These are phyloP conservation scores for Agrochola lychnidis DNA, from an alignment of 2,888 invertebrate species.

Conservation along the genomic window DNA sequence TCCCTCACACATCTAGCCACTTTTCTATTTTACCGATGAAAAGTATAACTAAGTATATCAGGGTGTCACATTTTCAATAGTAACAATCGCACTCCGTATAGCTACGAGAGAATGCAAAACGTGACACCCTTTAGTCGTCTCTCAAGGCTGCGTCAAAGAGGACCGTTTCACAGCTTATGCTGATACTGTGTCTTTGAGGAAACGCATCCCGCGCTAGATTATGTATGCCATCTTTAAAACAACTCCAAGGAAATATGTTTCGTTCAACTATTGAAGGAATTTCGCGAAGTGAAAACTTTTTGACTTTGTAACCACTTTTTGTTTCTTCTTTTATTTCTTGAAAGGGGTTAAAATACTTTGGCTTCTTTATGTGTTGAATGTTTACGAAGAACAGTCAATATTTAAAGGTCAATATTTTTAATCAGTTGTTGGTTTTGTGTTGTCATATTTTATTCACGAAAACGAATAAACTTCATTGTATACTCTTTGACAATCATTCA, in stretches of 20 bases:
- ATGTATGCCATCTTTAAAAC: conserved; percentile 77
- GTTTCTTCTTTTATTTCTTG: conserved; percentile 27
- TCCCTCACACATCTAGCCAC: not conserved
- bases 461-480: not conserved
- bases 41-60: conserved; percentile 69
- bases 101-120: conserved; percentile 77
- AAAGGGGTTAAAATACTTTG: conserved; percentile 32
- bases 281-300: conserved; percentile 50
- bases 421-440: not conserved
- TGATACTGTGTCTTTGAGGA: conserved; percentile 81
- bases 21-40: conserved; percentile 54
- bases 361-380: conserved; percentile 20
- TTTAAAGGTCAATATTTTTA: conserved; percentile 11
- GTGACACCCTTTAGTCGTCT: conserved; percentile 77
- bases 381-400: conserved; percentile 25
- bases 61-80: conserved; percentile 74
- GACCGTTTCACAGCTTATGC: conserved; percentile 78
- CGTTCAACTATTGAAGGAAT: conserved; percentile 63
- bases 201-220: conserved; percentile 77
- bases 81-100: conserved; percentile 71
- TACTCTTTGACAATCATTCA: not conserved
- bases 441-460: conserved; percentile 13
- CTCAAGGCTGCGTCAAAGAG: conserved; percentile 78
- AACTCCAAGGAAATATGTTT: conserved; percentile 73
- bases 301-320: conserved; percentile 48